phyloP scores from a whole-genome alignment of 1,140 invertebrate genomes.

The Drosophila nasuta region DNA sequence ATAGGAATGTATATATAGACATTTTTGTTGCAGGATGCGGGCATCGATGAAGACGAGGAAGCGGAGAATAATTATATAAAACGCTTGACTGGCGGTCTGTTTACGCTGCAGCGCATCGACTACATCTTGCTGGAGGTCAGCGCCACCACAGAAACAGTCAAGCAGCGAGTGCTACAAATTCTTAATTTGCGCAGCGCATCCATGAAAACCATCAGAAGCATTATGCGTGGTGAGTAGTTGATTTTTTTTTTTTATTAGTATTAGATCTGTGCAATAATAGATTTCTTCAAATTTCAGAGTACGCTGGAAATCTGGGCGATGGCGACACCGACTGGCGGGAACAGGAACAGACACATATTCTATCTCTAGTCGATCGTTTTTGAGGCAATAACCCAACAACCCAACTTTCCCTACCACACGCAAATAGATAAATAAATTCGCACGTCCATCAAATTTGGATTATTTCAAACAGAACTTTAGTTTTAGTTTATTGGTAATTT shows the following conservation, averaged over 20 bases:
- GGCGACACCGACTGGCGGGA: slow-evolving; percentile 92
- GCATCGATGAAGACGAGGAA: slow-evolving; percentile 88
- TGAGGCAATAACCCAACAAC: slow-evolving; percentile 85
- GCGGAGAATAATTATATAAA: slow-evolving; percentile 95
- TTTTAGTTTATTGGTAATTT: slow-evolving; percentile 1
- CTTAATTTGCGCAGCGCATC: slow-evolving; percentile 95
- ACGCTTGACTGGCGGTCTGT: slow-evolving; percentile 96
- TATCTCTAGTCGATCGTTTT: slow-evolving; percentile 97
- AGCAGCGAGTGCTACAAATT: slow-evolving; percentile 95
- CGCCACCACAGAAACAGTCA: slow-evolving; percentile 91
- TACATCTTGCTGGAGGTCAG: slow-evolving; percentile 98
- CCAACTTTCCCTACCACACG: not conserved
- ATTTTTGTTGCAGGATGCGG: slow-evolving; percentile 45
- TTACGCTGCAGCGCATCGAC: slow-evolving; percentile 97
- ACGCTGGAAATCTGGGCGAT: slow-evolving; percentile 97
- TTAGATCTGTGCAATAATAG: not conserved
- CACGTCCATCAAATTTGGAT: slow-evolving; percentile 26
- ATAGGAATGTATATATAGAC: not conserved
- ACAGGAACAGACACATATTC: slow-evolving; percentile 95
- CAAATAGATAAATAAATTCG: slow-evolving; percentile 37
- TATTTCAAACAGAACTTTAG: slow-evolving; percentile 2
- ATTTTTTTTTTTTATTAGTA: not conserved
- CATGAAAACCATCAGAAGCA: slow-evolving; percentile 96
- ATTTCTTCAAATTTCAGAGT: slow-evolving; percentile 88
- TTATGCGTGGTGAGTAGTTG: slow-evolving; percentile 91